phyloP scores from a whole-genome alignment of 2,113 vertebrate species.

The Sigmodon hispidus region DNA sequence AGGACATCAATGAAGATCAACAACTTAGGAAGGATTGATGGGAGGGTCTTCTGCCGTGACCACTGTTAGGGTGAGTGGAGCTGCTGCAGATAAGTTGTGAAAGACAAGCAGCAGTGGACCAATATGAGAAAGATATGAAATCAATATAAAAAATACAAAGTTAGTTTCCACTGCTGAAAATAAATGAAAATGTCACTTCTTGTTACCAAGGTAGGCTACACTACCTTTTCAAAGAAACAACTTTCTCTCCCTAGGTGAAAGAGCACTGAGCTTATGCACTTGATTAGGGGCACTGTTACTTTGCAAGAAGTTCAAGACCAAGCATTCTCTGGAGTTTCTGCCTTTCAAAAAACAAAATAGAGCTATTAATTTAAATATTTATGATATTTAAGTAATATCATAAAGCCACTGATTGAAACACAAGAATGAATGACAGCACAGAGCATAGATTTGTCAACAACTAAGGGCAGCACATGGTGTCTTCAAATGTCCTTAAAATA shows the following conservation, averaged over 20 bases:
- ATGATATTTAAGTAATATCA: background rate
- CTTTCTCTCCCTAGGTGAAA: background rate
- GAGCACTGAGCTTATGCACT: background rate
- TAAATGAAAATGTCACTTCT: background rate
- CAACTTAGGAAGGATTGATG: background rate
- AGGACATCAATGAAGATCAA: background rate
- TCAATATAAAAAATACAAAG: background rate
- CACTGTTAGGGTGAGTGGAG: background rate
- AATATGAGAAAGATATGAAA: background rate
- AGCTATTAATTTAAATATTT: background rate
- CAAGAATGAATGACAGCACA: background rate
- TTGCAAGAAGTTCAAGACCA: background rate
- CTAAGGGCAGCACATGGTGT: background rate
- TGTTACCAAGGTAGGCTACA: background rate
- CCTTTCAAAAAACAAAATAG: slow-evolving; percentile 19
- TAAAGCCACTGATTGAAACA: background rate
- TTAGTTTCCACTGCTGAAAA: background rate
- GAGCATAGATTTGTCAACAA: background rate
- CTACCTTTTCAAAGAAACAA: background rate
- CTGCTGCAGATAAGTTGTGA: rapidly evolving
- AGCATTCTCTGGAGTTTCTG: background rate
- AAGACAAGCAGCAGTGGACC: background rate
- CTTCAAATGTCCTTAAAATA: slow-evolving; percentile 22
- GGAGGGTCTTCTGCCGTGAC: background rate
- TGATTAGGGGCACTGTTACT: background rate